phyloP scores from a whole-genome alignment of 2,797 vertebrate species.

The Lepus townsendii region DNA sequence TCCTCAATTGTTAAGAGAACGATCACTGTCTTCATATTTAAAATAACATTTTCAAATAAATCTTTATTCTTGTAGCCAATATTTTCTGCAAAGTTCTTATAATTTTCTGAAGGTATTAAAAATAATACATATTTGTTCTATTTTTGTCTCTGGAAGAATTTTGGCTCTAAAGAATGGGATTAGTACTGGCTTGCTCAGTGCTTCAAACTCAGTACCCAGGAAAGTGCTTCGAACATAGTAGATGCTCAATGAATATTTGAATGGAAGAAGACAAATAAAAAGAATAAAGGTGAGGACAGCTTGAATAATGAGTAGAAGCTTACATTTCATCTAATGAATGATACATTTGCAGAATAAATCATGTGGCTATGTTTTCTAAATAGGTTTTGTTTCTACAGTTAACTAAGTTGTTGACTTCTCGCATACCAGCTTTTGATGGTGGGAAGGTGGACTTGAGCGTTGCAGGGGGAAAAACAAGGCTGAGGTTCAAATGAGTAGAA shows the following conservation, averaged over 20 bases:
- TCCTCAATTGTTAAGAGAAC: background rate
- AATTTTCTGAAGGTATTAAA: slow-evolving; percentile 4
- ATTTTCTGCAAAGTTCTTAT: slow-evolving; percentile 23
- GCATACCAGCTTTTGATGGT: background rate
- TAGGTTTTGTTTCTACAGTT: slow-evolving; percentile 8
- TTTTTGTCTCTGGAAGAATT: slow-evolving; percentile 4
- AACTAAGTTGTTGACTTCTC: slow-evolving; percentile 40
- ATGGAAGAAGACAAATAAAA: slow-evolving; percentile 35
- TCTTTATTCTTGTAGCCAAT: background rate
- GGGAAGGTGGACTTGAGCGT: slow-evolving; percentile 27
- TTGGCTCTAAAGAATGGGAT: background rate
- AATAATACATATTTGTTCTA: background rate
- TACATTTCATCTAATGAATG: background rate
- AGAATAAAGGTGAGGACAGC: background rate
- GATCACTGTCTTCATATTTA: background rate
- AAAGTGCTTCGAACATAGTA: slow-evolving; percentile 53
- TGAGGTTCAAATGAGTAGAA: slow-evolving; percentile 30
- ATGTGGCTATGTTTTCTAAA: background rate
- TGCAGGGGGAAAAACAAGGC: background rate
- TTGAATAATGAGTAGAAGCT: background rate
- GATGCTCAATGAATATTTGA: slow-evolving; percentile 47
- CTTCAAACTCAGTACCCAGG: background rate
- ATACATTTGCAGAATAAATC: background rate
- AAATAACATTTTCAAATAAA: background rate
- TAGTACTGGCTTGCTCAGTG: slow-evolving; percentile 1